A percentile compares a stretch with the other conserved stretches of the same genome.
phyloP scores from a whole-genome alignment of 2,113 vertebrate species.

The Spea bombifrons region DNA sequence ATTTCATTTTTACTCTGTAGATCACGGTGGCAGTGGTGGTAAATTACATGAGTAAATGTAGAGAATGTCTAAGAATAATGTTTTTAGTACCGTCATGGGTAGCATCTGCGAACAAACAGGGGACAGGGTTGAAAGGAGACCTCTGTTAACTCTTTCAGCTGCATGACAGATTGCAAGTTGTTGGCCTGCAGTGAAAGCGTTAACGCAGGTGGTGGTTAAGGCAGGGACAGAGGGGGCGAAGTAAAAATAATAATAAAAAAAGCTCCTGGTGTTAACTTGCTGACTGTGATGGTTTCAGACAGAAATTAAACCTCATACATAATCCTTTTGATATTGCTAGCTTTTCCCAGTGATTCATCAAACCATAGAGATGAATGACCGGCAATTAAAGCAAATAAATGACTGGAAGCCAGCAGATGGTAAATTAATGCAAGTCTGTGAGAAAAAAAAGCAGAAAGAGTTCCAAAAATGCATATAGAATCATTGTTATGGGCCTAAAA shows the following conservation, averaged over 20 bases:
- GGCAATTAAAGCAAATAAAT: slow-evolving; percentile 45
- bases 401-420: slow-evolving; percentile 36
- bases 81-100: neutral
- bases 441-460: slow-evolving; percentile 27
- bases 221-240: neutral
- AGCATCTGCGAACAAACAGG: neutral
- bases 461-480: slow-evolving; percentile 23
- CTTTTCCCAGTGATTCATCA: slow-evolving; percentile 45
- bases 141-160: neutral
- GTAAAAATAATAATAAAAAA: neutral
- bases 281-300: slow-evolving; percentile 41
- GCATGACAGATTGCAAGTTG: neutral
- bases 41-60: slow-evolving; percentile 18
- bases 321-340: slow-evolving; percentile 40
- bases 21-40: slow-evolving; percentile 24
- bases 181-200: neutral
- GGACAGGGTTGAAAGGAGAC: neutral
- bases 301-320: slow-evolving; percentile 45
- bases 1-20: slow-evolving; percentile 34
- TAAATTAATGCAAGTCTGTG: slow-evolving; percentile 42
- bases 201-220: slow-evolving; percentile 22
- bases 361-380: slow-evolving; percentile 46
- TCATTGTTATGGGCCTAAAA: slow-evolving; percentile 1
- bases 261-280: slow-evolving; percentile 38
- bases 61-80: neutral